Percentiles rank a stretch among this genome's conserved stretches.
These are phyloP conservation scores for Leptinotarsa peninsularis DNA, from an alignment of 2,888 invertebrate species.

Conservation along the genomic window DNA sequence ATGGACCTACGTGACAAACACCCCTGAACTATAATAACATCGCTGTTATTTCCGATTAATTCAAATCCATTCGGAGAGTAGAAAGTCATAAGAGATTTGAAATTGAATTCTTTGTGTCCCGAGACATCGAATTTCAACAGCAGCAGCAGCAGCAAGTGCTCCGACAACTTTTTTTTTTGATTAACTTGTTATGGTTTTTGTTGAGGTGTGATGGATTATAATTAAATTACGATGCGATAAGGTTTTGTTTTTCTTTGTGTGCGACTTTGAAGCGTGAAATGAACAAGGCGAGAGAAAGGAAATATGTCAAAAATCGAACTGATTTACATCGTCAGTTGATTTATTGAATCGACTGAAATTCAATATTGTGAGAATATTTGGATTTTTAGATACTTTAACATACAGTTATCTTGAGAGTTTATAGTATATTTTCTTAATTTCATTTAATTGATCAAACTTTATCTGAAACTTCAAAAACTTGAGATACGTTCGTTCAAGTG, in stretches of 20 bases:
- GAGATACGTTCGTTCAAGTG: too few species aligned
- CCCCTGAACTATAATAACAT: slow-evolving; percentile 10
- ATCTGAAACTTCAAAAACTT: too few species aligned
- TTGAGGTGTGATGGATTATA: slow-evolving; percentile 28
- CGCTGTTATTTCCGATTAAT: slow-evolving; percentile 22
- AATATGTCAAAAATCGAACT: slow-evolving; percentile 6
- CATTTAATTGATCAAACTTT: too few species aligned
- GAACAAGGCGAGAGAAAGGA: slow-evolving; percentile 15
- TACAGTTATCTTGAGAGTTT: too few species aligned
- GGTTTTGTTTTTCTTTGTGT: slow-evolving; percentile 20
- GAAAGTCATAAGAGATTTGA: slow-evolving; percentile 18
- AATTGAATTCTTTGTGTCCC: slow-evolving; percentile 27
- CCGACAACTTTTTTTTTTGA: slow-evolving; percentile 27
- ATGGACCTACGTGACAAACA: slow-evolving; percentile 2
- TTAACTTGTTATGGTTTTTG: slow-evolving; percentile 30
- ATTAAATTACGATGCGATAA: slow-evolving; percentile 28
- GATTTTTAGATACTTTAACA: too few species aligned
- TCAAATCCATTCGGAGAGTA: slow-evolving; percentile 3
- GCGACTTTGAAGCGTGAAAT: slow-evolving; percentile 23
- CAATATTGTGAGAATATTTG: not conserved
- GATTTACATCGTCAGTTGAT: not conserved
- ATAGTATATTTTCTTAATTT: too few species aligned
- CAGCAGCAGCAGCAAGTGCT: slow-evolving; percentile 1
- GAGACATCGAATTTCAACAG: slow-evolving; percentile 4
- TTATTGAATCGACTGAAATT: not conserved